Evolutionary conservation across 2,888 invertebrate genomes (phyloP).

Genomic region (Herminia tarsipennalis): DNA sequence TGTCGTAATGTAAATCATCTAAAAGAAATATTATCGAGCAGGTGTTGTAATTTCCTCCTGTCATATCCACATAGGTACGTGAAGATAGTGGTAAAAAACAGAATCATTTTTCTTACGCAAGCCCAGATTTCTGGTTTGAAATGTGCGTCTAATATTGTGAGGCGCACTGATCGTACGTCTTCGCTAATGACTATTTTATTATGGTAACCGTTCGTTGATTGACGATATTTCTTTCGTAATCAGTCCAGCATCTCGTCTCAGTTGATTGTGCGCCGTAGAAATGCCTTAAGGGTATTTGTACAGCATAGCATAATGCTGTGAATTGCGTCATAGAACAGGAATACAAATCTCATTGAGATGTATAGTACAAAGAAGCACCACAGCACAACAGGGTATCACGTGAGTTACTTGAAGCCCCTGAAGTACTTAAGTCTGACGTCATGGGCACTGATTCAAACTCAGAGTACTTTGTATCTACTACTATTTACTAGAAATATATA

Average conservation of each 20-base stretch:
- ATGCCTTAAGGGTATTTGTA: slow-evolving; percentile 23
- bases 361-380: slow-evolving; percentile 32
- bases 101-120: slow-evolving; percentile 31
- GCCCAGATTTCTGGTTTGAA: slow-evolving; percentile 28
- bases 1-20: slow-evolving; percentile 33
- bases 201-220: slow-evolving; percentile 36
- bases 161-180: slow-evolving; percentile 26
- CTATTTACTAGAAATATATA: slow-evolving; percentile 8
- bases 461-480: slow-evolving; percentile 36
- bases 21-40: slow-evolving; percentile 22
- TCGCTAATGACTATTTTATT: slow-evolving; percentile 40
- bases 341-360: slow-evolving; percentile 31
- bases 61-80: slow-evolving; percentile 9
- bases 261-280: slow-evolving; percentile 28
- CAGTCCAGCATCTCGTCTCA: slow-evolving; percentile 16
- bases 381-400: slow-evolving; percentile 42
- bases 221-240: slow-evolving; percentile 43
- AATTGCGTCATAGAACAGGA: slow-evolving; percentile 13
- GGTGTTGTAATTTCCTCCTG: slow-evolving; percentile 30
- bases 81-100: slow-evolving; percentile 23
- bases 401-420: slow-evolving; percentile 52
- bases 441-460: slow-evolving; percentile 51
- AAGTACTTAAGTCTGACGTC: slow-evolving; percentile 48
- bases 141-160: slow-evolving; percentile 21
- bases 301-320: not conserved